Conservation (phyloP, 2,113 vertebrate genomes). For the Hipposideros armiger region DNA sequence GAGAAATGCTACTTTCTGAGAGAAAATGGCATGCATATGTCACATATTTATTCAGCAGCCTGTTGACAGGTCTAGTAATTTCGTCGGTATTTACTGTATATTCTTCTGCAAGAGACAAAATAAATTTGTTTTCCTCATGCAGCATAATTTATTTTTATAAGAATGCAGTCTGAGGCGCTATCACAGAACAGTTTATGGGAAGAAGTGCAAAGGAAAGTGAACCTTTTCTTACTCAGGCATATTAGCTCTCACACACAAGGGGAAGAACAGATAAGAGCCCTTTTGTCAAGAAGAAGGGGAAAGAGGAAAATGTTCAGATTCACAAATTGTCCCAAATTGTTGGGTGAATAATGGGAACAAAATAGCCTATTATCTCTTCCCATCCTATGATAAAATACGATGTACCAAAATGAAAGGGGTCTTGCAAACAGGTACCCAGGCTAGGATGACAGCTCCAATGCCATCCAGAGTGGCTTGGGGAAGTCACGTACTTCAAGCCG, state of each 20-base stretch:
- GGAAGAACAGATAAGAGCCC: not conserved
- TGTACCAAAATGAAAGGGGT: not conserved
- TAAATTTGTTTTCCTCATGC: slow-evolving; percentile 80
- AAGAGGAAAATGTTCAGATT: not conserved
- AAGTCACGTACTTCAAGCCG: not conserved
- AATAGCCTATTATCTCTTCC: not conserved
- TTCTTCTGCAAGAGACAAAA: slow-evolving; percentile 73
- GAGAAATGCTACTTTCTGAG: slow-evolving; percentile 67
- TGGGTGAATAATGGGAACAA: not conserved
- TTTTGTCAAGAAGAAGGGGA: not conserved
- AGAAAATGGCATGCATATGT: slow-evolving; percentile 70
- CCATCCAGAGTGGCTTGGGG: not conserved
- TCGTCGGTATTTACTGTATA: slow-evolving; percentile 62
- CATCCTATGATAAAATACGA: not conserved
- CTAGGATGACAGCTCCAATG: not conserved
- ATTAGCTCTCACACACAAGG: not conserved
- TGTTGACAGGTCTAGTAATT: slow-evolving; percentile 70
- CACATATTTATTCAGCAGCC: slow-evolving; percentile 68
- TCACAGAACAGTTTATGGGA: slow-evolving; percentile 65
- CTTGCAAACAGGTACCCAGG: not conserved
- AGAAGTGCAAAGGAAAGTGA: slow-evolving; percentile 57
- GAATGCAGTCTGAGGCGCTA: slow-evolving; percentile 69
- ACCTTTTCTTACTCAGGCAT: slow-evolving; percentile 12
- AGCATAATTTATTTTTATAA: slow-evolving; percentile 66
- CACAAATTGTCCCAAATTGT: not conserved